A percentile compares a stretch with the other conserved stretches of the same genome.
phyloP scores from a whole-genome alignment of 2,113 vertebrate genomes.

The Athene noctua region DNA sequence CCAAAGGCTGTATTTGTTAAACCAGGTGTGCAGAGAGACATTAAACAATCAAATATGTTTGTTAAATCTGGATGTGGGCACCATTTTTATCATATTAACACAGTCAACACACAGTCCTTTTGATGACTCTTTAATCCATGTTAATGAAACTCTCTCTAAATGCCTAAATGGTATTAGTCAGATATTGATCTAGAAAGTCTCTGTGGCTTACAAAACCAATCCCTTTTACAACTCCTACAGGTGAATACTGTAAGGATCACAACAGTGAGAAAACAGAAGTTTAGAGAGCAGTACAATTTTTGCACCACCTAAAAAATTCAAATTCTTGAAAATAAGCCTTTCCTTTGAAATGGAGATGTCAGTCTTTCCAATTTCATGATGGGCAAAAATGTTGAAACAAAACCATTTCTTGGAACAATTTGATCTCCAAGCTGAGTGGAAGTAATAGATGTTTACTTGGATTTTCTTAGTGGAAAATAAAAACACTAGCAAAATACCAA shows the following conservation, averaged over 20 bases:
- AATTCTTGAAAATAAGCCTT: background rate
- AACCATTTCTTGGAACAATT: background rate
- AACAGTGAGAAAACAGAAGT: background rate
- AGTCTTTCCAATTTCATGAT: background rate
- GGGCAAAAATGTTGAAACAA: background rate
- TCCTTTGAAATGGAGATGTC: background rate
- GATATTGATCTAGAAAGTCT: background rate
- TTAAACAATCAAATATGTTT: background rate
- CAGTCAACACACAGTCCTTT: background rate
- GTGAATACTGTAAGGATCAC: background rate
- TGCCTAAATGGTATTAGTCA: background rate
- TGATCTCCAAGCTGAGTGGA: background rate
- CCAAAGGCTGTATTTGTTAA: background rate
- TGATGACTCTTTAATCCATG: background rate
- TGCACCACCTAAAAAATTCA: background rate
- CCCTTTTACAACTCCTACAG: background rate
- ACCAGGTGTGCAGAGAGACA: background rate
- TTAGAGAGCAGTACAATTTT: background rate
- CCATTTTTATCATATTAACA: background rate
- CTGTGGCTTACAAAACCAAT: background rate
- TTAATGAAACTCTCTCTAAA: constrained; percentile 4
- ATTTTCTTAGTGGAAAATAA: background rate
- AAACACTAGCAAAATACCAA: background rate
- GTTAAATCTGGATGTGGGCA: background rate
- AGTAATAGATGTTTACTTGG: background rate